Evolutionary conservation across 2,113 vertebrate genomes (phyloP).

Genomic region (Amazona guildingii): DNA sequence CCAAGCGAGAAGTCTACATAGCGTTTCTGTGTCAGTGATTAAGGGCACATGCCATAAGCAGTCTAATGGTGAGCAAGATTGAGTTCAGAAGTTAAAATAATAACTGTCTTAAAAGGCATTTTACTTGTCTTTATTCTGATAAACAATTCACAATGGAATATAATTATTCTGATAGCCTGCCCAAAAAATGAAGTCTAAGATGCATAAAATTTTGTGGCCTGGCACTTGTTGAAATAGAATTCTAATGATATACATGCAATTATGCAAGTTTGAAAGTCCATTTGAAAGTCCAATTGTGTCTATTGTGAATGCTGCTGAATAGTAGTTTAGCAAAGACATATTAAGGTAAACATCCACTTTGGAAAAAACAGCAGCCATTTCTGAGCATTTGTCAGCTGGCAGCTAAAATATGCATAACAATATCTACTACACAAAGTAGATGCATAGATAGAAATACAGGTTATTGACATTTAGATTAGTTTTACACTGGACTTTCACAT

Average conservation of each 20-base stretch:
- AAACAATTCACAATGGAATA: not conserved
- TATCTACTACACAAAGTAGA: not conserved
- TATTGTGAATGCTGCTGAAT: not conserved
- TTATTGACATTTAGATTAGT: not conserved
- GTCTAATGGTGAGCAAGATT: not conserved
- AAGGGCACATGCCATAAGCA: not conserved
- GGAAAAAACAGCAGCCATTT: not conserved
- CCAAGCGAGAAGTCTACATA: not conserved
- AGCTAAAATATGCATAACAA: not conserved
- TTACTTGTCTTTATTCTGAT: not conserved
- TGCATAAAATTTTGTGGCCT: not conserved
- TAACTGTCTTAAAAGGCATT: not conserved
- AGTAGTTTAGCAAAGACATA: not conserved
- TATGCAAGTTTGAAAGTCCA: not conserved
- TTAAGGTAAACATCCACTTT: not conserved
- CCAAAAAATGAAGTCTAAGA: not conserved
- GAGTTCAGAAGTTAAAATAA: not conserved
- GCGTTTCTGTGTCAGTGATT: not conserved
- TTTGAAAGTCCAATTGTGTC: not conserved
- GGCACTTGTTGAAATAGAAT: not conserved
- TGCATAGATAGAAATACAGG: not conserved
- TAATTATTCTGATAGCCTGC: not conserved
- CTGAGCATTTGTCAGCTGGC: not conserved
- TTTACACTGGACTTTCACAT: not conserved
- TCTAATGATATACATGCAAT: not conserved